phyloP scores from a whole-genome alignment of 2,888 invertebrate species.

The Drosophila algonquin region DNA sequence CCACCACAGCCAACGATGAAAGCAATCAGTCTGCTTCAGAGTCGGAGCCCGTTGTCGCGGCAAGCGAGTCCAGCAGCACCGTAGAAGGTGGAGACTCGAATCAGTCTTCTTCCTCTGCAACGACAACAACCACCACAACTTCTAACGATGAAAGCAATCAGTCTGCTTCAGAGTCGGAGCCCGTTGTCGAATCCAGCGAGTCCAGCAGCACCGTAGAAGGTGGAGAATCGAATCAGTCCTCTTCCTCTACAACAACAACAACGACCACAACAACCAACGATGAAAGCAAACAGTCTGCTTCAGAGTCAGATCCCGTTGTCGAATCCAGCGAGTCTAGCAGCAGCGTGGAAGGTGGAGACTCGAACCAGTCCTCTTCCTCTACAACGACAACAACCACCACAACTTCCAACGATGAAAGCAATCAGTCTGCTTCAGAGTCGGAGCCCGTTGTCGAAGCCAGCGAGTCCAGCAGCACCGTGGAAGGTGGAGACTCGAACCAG shows the following conservation, averaged over 20 bases:
- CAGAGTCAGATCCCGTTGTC: neutral
- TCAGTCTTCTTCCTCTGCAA: slow-evolving; percentile 4
- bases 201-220: slow-evolving; percentile 2
- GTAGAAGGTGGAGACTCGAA: neutral
- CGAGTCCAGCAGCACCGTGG: neutral
- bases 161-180: neutral
- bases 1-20: neutral
- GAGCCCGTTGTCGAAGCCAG: neutral
- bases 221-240: neutral
- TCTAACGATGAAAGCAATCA: neutral
- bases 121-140: neutral
- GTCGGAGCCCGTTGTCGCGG: neutral
- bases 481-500: slow-evolving; percentile 16
- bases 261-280: neutral
- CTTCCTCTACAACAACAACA: neutral
- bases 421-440: neutral
- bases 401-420: neutral
- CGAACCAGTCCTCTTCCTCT: neutral
- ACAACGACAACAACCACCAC: neutral
- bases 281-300: neutral
- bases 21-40: neutral
- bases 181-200: neutral
- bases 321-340: neutral
- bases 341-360: neutral
- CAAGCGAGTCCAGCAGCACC: neutral